These are phyloP conservation scores for Polyodon spathula DNA, from an alignment of 2,113 vertebrate species.

Conservation along the genomic window DNA sequence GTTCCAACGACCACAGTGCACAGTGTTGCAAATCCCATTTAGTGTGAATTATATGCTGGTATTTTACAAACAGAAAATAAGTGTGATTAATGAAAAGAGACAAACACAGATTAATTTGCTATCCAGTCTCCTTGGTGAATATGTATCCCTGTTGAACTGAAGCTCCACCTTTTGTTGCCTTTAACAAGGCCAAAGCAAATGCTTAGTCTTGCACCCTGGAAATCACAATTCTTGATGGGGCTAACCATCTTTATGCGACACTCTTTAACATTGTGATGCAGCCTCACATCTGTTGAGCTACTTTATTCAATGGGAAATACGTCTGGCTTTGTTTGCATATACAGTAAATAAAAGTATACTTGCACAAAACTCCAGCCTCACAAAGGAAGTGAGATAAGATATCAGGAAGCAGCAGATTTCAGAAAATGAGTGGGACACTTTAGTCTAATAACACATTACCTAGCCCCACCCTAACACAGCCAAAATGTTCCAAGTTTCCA, in stretches of 20 bases:
- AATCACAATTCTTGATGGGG: conserved; percentile 32
- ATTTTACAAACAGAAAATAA: conserved; percentile 54
- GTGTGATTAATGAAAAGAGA: conserved; percentile 76
- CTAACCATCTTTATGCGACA: conserved; percentile 19
- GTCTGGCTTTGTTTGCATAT: no score
- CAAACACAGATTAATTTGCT: conserved; percentile 56
- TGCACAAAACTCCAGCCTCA: no score
- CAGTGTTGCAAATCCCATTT: conserved; percentile 63
- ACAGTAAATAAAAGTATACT: no score
- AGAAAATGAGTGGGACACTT: no score
- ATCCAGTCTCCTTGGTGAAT: conserved; percentile 45
- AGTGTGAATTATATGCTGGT: conserved; percentile 63
- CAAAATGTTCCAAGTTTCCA: no score
- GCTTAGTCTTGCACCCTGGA: conserved; percentile 44
- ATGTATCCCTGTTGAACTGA: conserved; percentile 42
- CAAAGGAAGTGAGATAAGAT: no score
- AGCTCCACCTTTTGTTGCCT: conserved; percentile 56
- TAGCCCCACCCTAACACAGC: no score
- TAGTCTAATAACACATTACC: no score
- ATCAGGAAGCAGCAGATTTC: no score
- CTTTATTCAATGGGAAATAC: no score
- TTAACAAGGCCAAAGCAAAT: conserved; percentile 54
- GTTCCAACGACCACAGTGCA: conserved; percentile 49
- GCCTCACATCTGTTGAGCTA: neutral
- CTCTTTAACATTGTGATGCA: neutral